Base-by-base conservation (phyloP, 2,888 invertebrate species). In the Bombylius major region DNA sequence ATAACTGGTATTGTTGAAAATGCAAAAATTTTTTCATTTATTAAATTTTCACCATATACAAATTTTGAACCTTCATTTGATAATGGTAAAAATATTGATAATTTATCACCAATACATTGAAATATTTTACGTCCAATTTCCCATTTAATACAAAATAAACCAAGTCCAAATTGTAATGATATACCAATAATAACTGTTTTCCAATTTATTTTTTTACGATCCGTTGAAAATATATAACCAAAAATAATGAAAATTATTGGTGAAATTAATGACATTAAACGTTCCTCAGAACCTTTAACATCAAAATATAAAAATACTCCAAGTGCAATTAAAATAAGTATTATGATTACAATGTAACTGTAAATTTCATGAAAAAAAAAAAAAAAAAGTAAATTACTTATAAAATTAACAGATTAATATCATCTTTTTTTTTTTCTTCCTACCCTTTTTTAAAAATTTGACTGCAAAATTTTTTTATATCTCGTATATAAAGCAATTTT, bases 1-100 rank as follows among this genome's bases (percentile, higher is more conserved):
- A 98, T 88, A 23, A 94, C 90, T 1, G 95, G 87, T 47, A 97
- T 78, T 70, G 93, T 93, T 70, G 86, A 80, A 70, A 97, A 96
- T 0, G 92, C 94, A 69, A 97, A 95, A 14, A 86, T 83, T 57
- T 75, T 75, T 0, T 72, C 68, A 14, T 70, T 66, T 9, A 89
- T 81, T 0, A 89, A 74, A 0, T 77, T 66, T 1, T 83, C 77
- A 0, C 92, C 91, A 66, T 89, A 98, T 0, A 94, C 88, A 68
- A 97, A 95, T 1, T 77, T 78, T 0, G 92, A 84, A 0, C 96
- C 97, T 0, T 81, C 79, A 56, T 85, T 78, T 0, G 91, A 84
- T 68, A 85, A 96, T 6, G 79, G 77, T 53, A 98, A 74, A 67
- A 98, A 95, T 0, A 79, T 79, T 4, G 87, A 82, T 1, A 83